Conservation (phyloP, 2,797 vertebrate species). For the Tokudaia tokunoshimensis region DNA sequence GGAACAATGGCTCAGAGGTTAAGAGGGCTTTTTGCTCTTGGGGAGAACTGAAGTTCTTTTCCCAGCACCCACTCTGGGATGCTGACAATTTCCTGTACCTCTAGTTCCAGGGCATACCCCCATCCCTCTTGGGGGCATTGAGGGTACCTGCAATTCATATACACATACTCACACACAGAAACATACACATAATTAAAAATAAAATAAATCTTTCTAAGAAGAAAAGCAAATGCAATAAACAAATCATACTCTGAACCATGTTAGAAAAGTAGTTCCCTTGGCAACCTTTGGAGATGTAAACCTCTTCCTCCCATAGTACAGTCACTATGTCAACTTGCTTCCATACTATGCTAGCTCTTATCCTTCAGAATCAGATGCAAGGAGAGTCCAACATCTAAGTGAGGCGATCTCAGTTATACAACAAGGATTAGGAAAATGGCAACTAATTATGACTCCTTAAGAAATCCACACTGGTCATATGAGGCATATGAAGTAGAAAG, state of each 20-base stretch:
- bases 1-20: background rate
- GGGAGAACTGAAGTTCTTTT: background rate
- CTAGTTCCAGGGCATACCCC: background rate
- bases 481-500: background rate
- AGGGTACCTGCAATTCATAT: background rate
- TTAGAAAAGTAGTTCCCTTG: background rate
- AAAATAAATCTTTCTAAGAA: background rate
- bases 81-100: background rate
- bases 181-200: background rate
- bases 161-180: background rate
- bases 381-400: background rate
- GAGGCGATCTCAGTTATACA: background rate
- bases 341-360: background rate
- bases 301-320: background rate
- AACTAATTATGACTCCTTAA: background rate
- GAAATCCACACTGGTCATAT: background rate
- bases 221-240: background rate
- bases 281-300: background rate
- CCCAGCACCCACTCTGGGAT: background rate
- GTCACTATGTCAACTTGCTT: background rate
- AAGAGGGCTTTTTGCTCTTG: background rate
- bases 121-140: background rate
- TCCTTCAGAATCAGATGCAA: background rate
- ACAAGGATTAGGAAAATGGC: background rate
- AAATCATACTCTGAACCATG: background rate